Base-by-base conservation (phyloP, 2,888 invertebrate genomes). In the Cremastobaeus sp. region DNA sequence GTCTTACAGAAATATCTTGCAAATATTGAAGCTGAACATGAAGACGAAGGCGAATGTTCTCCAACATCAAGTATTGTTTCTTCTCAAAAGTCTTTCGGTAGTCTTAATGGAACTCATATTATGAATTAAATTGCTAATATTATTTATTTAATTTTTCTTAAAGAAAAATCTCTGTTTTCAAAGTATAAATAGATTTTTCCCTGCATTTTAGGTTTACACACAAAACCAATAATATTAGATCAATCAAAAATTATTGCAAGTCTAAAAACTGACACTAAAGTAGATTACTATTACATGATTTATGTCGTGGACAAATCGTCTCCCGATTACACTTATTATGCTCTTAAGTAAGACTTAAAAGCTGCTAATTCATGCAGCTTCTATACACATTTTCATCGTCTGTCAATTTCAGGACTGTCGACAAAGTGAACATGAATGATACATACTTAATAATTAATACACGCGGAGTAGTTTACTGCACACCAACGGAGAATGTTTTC, bases 391-490 rank as follows among this genome's bases (percentile, higher is more conserved):
- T n/a, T n/a, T n/a, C n/a, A n/a, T n/a, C n/a, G n/a, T n/a, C n/a
- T n/a, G n/a, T n/a, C n/a, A 35, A 14, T 54, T 45, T 41, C 17
- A 95, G 95, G 78, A 92, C 95, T 30, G 94, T 94, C 0, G 90
- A 91, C 0, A 96, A 93, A 82, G 90, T 91, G 32, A 89, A 93
- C 50, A 89, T 95, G 15, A 91, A 93, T 79, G 91, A 90, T 82
- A 90, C 88, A 11, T 93, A 94, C 81, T 92, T 94, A 81, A 96
- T 96, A 0, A 93, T 97, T 78, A 95, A 96, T 77, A 89, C 91
- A 1, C 91, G 92, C 82, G 97, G 96, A 0, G 94, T 96, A 0
- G 93, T 95, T n/a, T 93, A 94, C 80, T 93, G 92, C 85, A 91
- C 89, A 54, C 85, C 90, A 9, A 91, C 91, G 57, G 95, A 95